A percentile compares a stretch with the other conserved stretches of the same genome.
These are phyloP conservation scores for Sandelia bainsii DNA, from an alignment of 2,797 vertebrate genomes.

Conservation along the genomic window DNA sequence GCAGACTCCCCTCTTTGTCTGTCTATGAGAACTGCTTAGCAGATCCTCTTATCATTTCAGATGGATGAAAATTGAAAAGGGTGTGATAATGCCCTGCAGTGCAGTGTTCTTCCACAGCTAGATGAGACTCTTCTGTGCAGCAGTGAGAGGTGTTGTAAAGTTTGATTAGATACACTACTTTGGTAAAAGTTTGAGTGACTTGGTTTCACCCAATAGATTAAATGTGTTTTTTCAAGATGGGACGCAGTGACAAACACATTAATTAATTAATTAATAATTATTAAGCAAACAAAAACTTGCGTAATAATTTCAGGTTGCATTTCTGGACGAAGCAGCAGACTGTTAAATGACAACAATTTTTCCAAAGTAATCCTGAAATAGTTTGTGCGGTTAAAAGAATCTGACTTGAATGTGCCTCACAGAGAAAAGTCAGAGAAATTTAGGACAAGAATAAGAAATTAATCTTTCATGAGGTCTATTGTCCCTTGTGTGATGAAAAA, in stretches of 20 bases:
- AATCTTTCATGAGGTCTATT: no score
- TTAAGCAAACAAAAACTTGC: no score
- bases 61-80: slow-evolving; percentile 23
- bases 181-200: background rate
- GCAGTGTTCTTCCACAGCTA: background rate
- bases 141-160: slow-evolving; percentile 2
- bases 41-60: slow-evolving; percentile 24
- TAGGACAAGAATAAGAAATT: no score
- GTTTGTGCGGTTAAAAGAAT: no score
- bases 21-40: slow-evolving; percentile 9
- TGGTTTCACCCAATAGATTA: background rate
- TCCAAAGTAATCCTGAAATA: no score
- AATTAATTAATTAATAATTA: background rate
- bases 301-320: no score
- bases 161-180: slow-evolving; percentile 5
- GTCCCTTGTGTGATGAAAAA: no score
- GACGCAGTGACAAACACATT: background rate
- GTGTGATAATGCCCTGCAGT: slow-evolving; percentile 17
- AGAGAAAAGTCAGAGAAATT: no score
- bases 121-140: background rate
- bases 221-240: background rate
- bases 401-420: no score
- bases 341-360: no score
- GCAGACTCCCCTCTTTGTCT: slow-evolving; percentile 4
- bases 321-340: no score